Percentiles rank a stretch among this genome's conserved stretches.
phyloP scores from a whole-genome alignment of 1,140 invertebrate species.

The Eueides isabella region DNA sequence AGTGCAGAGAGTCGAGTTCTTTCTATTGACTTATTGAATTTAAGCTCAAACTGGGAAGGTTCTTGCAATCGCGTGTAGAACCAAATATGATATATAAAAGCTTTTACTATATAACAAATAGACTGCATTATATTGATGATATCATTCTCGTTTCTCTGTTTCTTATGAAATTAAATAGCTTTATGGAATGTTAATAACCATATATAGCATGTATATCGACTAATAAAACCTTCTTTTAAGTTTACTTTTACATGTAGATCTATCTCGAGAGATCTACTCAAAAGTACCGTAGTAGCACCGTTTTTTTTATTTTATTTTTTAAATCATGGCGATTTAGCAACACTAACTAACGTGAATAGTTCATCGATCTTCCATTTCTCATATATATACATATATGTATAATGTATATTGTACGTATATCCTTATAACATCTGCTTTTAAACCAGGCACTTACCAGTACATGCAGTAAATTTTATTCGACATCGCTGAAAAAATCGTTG shows the following conservation, averaged over 20 bases:
- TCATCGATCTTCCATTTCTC: too few relatives aligned
- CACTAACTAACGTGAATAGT: too few relatives aligned
- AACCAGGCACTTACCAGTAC: not conserved
- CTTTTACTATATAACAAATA: conserved; percentile 9
- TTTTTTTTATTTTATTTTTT: too few relatives aligned
- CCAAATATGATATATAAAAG: not conserved
- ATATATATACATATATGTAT: too few relatives aligned
- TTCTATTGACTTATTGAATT: conserved; percentile 27
- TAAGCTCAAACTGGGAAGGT: conserved; percentile 8
- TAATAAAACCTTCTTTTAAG: too few relatives aligned
- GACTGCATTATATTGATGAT: not conserved
- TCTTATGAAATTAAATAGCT: not conserved
- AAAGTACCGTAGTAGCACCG: too few relatives aligned
- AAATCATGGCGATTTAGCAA: too few relatives aligned
- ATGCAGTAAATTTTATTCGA: conserved; percentile 10
- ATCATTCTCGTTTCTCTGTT: not conserved
- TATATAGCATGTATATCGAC: too few relatives aligned
- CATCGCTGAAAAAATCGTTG: conserved; percentile 6
- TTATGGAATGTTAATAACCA: not conserved
- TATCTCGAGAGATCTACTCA: too few relatives aligned
- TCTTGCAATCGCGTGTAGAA: conserved; percentile 7
- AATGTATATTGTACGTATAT: not conserved
- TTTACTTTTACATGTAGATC: too few relatives aligned
- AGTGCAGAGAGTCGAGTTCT: conserved; percentile 22
- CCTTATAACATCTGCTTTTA: not conserved